phyloP scores from a whole-genome alignment of 1,140 invertebrate species.

The Aphidius ervi region DNA sequence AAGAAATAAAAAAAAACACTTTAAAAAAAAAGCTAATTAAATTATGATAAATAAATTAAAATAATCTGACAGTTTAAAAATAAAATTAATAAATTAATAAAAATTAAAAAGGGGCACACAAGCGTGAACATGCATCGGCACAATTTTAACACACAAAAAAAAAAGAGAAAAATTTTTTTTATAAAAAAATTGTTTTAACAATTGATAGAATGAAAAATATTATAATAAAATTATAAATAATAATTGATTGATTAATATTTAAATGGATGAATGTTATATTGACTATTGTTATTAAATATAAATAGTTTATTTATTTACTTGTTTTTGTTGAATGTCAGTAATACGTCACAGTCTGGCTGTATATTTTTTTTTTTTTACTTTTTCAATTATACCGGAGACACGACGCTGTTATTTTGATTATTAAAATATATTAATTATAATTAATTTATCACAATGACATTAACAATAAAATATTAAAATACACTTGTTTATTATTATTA shows the following conservation, averaged over 20 bases:
- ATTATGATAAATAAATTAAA: too few relatives aligned
- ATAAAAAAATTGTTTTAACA: too few relatives aligned
- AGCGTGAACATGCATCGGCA: not conserved
- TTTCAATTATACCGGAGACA: slow-evolving; percentile 26
- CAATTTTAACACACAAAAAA: too few relatives aligned
- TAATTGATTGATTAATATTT: too few relatives aligned
- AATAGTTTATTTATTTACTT: too few relatives aligned
- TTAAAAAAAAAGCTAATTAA: too few relatives aligned
- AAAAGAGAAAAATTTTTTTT: too few relatives aligned
- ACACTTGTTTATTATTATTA: slow-evolving; percentile 17
- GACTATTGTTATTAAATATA: too few relatives aligned
- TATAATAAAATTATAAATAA: too few relatives aligned
- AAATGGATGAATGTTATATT: too few relatives aligned
- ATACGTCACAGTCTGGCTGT: slow-evolving; percentile 26
- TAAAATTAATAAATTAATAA: slow-evolving; percentile 35
- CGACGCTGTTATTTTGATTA: slow-evolving; percentile 35
- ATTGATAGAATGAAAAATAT: too few relatives aligned
- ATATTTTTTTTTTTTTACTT: slow-evolving; percentile 3
- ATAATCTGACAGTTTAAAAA: too few relatives aligned
- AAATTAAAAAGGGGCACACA: slow-evolving; percentile 9
- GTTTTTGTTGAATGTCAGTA: slow-evolving; percentile 18
- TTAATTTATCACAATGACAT: not conserved
- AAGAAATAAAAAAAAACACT: not conserved
- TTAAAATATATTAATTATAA: not conserved
- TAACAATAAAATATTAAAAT: slow-evolving; percentile 29